Conservation (phyloP, 2,888 invertebrate species). For the Argyresthia albistria region DNA sequence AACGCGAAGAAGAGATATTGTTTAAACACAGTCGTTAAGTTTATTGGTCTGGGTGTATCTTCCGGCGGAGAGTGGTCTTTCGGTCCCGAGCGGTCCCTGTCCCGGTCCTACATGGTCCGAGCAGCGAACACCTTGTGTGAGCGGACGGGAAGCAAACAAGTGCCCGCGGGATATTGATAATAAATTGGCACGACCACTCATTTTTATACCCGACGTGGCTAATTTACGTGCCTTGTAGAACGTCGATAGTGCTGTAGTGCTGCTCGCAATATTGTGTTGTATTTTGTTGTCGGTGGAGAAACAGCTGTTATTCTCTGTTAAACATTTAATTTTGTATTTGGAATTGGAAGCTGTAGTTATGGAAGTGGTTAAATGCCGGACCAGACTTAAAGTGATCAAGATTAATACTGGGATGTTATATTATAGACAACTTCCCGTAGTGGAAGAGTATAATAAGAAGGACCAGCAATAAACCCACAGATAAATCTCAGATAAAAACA, state of each 20-base stretch:
- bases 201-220: conserved; percentile 36
- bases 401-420: background rate
- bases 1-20: background rate
- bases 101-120: conserved; percentile 25
- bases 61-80: conserved; percentile 25
- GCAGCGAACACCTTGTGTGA: conserved; percentile 36
- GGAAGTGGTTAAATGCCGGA: background rate
- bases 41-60: conserved; percentile 24
- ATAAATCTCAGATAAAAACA: conserved; percentile 20
- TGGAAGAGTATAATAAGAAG: too few relatives aligned
- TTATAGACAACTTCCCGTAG: too few relatives aligned
- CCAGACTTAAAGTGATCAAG: background rate
- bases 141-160: conserved; percentile 42
- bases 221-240: conserved; percentile 25
- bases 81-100: background rate
- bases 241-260: background rate
- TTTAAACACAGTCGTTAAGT: background rate
- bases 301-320: too few relatives aligned
- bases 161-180: conserved; percentile 48
- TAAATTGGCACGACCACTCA: conserved; percentile 47
- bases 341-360: conserved; percentile 13
- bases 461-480: background rate
- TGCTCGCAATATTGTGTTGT: background rate
- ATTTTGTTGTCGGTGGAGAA: background rate
- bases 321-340: background rate